Conservation (phyloP, 2,113 vertebrate genomes). For the Leptobrachium ailaonicum region DNA sequence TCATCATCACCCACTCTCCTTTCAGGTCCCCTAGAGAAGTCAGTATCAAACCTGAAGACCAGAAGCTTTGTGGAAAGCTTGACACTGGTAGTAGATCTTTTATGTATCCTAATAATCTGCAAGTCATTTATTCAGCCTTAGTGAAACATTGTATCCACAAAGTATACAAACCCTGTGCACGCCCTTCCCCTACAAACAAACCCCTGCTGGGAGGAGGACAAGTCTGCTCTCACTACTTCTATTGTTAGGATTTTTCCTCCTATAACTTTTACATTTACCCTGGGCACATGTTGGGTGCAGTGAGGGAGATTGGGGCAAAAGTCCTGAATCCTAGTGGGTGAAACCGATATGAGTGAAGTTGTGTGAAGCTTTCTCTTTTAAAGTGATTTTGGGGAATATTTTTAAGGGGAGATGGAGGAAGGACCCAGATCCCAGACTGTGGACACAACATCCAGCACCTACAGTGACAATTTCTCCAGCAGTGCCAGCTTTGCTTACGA, state of each 20-base stretch:
- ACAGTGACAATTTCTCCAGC: constrained; percentile 66
- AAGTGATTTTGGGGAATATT: constrained; percentile 4
- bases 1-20: neutral
- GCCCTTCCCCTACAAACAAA: neutral
- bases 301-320: neutral
- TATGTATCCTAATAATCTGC: neutral
- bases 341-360: neutral
- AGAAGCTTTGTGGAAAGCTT: neutral
- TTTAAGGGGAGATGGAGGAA: constrained; percentile 54
- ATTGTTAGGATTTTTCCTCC: too few relatives aligned
- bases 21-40: too few relatives aligned
- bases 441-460: constrained; percentile 74
- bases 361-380: neutral
- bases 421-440: constrained; percentile 68
- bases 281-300: too few relatives aligned
- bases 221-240: too few relatives aligned
- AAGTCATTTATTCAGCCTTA: neutral
- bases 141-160: neutral
- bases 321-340: neutral
- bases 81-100: constrained; percentile 14
- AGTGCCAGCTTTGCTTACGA: constrained; percentile 71
- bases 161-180: neutral
- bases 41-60: neutral
- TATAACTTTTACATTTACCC: too few relatives aligned
- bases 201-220: constrained; percentile 6